Conservation (phyloP, 2,797 vertebrate species). For the Hippopotamyrus pictus region DNA sequence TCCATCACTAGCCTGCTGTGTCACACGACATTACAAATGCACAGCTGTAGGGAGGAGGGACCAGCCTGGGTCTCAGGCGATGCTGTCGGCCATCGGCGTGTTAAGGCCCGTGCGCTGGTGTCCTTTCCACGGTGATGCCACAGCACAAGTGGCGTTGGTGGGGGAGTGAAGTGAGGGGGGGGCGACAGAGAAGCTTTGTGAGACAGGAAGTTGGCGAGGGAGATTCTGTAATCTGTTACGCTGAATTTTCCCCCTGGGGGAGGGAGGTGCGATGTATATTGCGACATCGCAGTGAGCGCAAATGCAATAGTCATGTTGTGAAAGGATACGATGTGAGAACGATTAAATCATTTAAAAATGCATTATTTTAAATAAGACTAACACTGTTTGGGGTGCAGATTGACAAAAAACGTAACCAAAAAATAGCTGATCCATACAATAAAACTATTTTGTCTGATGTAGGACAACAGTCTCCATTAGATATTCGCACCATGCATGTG, state of each 20-base stretch:
- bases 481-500: neutral
- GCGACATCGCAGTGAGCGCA: neutral
- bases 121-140: neutral
- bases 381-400: neutral
- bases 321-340: neutral
- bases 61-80: neutral
- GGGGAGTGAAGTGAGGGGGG: neutral
- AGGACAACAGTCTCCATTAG: neutral
- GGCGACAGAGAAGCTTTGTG: neutral
- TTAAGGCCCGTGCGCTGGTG: neutral
- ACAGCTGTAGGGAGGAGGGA: neutral
- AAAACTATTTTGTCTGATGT: neutral
- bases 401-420: neutral
- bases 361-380: neutral
- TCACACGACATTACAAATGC: neutral
- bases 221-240: neutral
- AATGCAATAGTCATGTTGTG: neutral
- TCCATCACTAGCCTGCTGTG: neutral
- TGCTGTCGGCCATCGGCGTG: neutral
- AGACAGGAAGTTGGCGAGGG: neutral
- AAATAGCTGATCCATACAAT: neutral
- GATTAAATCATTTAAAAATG: neutral
- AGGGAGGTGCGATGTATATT: neutral
- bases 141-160: neutral
- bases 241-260: neutral